Evolutionary conservation across 2,113 vertebrate genomes (phyloP).

Genomic region (Tragulus kanchil): DNA sequence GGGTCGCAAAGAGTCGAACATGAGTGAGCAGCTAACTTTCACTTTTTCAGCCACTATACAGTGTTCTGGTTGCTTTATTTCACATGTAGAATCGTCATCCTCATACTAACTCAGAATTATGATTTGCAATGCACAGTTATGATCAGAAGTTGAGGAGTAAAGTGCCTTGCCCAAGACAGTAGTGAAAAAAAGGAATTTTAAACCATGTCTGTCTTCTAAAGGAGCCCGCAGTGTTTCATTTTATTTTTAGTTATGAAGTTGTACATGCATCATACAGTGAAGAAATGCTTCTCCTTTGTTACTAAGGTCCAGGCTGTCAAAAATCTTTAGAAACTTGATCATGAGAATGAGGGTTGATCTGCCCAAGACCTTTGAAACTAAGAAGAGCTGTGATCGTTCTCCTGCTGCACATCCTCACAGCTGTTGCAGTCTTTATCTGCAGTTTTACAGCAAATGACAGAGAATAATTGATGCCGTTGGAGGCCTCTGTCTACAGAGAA

Average conservation of each 20-base stretch:
- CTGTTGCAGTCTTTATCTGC: background rate
- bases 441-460: slow-evolving; percentile 25
- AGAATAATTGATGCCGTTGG: slow-evolving; percentile 26
- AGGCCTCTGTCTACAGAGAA: background rate
- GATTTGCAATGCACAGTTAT: background rate
- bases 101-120: background rate
- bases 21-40: too few species aligned
- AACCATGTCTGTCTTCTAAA: background rate
- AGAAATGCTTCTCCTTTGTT: slow-evolving; percentile 15
- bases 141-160: background rate
- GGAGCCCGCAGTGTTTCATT: background rate
- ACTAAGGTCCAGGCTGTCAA: background rate
- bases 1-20: too few species aligned
- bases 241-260: background rate
- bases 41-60: background rate
- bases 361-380: background rate
- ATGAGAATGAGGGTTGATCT: background rate
- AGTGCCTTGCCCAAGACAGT: background rate
- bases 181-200: background rate
- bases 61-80: background rate
- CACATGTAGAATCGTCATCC: background rate
- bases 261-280: background rate
- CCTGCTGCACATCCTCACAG: background rate
- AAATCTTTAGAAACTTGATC: slow-evolving; percentile 18
- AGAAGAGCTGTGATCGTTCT: slow-evolving; percentile 13